Evolutionary conservation across 2,888 invertebrate species (phyloP).

Genomic region (Isoperla grammatica): DNA sequence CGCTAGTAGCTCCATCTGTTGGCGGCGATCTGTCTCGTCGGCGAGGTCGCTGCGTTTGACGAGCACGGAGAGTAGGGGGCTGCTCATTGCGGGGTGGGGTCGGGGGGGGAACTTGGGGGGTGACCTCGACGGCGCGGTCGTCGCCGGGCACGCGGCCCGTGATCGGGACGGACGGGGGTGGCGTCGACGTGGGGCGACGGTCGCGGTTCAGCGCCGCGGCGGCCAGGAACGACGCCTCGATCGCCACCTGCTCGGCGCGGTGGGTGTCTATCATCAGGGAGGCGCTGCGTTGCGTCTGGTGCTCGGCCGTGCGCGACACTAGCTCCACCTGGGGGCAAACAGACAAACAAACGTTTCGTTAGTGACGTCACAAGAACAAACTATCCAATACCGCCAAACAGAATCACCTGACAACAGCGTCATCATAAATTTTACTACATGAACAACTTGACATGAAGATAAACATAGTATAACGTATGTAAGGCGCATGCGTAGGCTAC

Average conservation of each 20-base stretch:
- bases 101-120: constrained; percentile 51
- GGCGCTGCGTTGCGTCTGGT: constrained; percentile 29
- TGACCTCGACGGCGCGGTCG: constrained; percentile 53
- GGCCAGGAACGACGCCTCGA: constrained; percentile 10
- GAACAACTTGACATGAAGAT: too few species aligned
- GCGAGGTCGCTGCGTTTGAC: constrained; percentile 53
- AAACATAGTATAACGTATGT: too few species aligned
- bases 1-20: constrained; percentile 53
- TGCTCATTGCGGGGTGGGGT: constrained; percentile 55
- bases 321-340: constrained; percentile 29
- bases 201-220: constrained; percentile 47
- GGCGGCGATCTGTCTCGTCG: constrained; percentile 43
- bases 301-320: constrained; percentile 27
- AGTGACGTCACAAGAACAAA: not conserved
- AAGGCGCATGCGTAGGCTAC: too few species aligned
- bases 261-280: constrained; percentile 31
- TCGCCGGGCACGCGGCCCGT: constrained; percentile 18
- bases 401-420: too few species aligned
- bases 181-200: constrained; percentile 50
- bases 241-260: constrained; percentile 20
- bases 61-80: constrained; percentile 56
- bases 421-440: too few species aligned
- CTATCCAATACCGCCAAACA: too few species aligned
- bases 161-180: constrained; percentile 37
- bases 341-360: not conserved